These are phyloP conservation scores for Collichthys lucidus DNA, from an alignment of 2,113 vertebrate species.

Conservation along the genomic window DNA sequence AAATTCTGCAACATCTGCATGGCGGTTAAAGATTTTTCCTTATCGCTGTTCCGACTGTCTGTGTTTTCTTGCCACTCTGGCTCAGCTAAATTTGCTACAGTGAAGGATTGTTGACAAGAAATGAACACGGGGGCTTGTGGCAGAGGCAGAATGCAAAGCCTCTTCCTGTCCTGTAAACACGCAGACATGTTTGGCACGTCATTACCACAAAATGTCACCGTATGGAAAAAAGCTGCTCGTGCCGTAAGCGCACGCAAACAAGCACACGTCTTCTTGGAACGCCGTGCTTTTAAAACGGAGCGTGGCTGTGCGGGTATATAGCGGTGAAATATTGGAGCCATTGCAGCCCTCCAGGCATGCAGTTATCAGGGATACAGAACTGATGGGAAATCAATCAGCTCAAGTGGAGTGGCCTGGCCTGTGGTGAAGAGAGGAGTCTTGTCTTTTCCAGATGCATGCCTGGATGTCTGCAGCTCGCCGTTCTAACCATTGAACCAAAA, in stretches of 20 bases:
- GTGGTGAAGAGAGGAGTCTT: constrained; percentile 53
- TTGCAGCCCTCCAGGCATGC: constrained; percentile 76
- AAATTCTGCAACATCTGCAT: constrained; percentile 42
- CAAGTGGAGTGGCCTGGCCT: constrained; percentile 75
- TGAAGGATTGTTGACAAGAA: constrained; percentile 34
- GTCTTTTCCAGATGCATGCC: constrained; percentile 47
- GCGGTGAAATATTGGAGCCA: constrained; percentile 76
- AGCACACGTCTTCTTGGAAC: constrained; percentile 1
- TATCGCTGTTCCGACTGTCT: constrained; percentile 33
- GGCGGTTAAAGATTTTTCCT: constrained; percentile 30
- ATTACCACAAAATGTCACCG: constrained; percentile 39
- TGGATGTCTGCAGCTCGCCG: constrained; percentile 31
- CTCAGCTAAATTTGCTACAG: constrained; percentile 41
- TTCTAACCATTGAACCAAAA: constrained; percentile 18
- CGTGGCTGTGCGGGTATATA: constrained; percentile 38
- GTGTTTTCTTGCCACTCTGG: constrained; percentile 1
- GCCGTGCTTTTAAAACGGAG: constrained; percentile 45
- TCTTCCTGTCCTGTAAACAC: neutral
- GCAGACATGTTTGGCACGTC: constrained; percentile 41
- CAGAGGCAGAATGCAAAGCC: constrained; percentile 34
- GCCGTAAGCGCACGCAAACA: constrained; percentile 6
- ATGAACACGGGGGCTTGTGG: neutral
- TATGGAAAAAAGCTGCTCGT: neutral
- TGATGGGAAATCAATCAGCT: constrained; percentile 84
- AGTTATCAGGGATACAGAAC: constrained; percentile 81